Conservation (phyloP, 2,113 vertebrate genomes). For the Nycticorax nycticorax region DNA sequence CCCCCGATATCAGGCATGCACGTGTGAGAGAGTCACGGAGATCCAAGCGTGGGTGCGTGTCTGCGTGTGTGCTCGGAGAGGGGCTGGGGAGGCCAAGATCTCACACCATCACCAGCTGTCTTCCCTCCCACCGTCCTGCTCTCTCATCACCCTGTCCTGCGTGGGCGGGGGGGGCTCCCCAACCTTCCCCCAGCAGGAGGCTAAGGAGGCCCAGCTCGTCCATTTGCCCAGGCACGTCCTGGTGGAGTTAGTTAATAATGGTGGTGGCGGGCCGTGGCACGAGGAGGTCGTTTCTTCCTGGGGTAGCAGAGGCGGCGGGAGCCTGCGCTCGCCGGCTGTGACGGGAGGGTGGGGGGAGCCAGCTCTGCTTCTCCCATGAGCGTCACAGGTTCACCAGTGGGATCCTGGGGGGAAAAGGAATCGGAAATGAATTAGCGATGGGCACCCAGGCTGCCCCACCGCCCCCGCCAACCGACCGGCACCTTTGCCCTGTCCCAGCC, state of each 20-base stretch:
- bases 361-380: conserved; percentile 14
- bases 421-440: background rate
- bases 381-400: conserved; percentile 84
- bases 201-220: background rate
- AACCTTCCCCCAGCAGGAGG: background rate
- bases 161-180: background rate
- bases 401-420: conserved; percentile 70
- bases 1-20: conserved; percentile 58
- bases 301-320: conserved; percentile 11
- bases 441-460: fast-evolving
- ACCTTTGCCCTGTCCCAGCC: background rate
- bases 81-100: background rate
- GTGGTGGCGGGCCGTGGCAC: conserved; percentile 46
- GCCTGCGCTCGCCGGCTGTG: background rate
- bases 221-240: conserved; percentile 9
- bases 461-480: fast-evolving
- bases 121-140: background rate
- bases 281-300: conserved; percentile 22
- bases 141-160: background rate
- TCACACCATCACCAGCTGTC: background rate
- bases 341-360: background rate
- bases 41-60: background rate
- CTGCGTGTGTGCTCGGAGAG: background rate
- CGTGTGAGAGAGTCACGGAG: background rate
- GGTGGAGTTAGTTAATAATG: background rate